Percentiles rank a stretch among this genome's conserved stretches.
Evolutionary conservation across 2,113 vertebrate species (phyloP).

Genomic region (Tichodroma muraria): DNA sequence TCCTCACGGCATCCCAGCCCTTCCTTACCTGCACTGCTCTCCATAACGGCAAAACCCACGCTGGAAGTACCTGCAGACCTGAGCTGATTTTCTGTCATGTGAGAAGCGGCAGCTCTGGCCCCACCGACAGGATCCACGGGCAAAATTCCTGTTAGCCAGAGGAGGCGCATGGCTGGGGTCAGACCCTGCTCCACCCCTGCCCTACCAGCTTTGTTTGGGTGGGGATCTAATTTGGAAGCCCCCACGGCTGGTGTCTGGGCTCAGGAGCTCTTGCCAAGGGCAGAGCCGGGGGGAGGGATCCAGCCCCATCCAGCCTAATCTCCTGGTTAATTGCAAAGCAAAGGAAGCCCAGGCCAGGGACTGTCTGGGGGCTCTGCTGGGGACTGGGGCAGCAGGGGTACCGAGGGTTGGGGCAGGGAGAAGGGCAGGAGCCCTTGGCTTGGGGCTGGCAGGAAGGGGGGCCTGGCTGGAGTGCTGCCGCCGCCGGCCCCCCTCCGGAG

Average conservation of each 20-base stretch:
- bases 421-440: background rate
- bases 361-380: background rate
- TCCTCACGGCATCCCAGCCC: background rate
- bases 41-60: slow-evolving; percentile 80
- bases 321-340: background rate
- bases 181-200: background rate
- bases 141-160: slow-evolving; percentile 68
- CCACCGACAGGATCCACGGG: slow-evolving; percentile 67
- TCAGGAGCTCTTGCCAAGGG: background rate
- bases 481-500: fast-evolving
- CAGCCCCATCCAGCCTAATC: background rate
- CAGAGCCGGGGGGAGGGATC: background rate
- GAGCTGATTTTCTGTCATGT: slow-evolving; percentile 60
- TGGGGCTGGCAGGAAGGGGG: background rate
- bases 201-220: background rate
- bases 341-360: background rate
- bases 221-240: background rate
- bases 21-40: slow-evolving; percentile 77
- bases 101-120: slow-evolving; percentile 72
- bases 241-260: background rate
- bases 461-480: fast-evolving
- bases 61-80: slow-evolving; percentile 81
- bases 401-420: background rate
- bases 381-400: background rate
- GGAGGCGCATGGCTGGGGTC: fast-evolving